Evolutionary conservation across 2,888 invertebrate genomes (phyloP).

Genomic region (Clusia tigrina): DNA sequence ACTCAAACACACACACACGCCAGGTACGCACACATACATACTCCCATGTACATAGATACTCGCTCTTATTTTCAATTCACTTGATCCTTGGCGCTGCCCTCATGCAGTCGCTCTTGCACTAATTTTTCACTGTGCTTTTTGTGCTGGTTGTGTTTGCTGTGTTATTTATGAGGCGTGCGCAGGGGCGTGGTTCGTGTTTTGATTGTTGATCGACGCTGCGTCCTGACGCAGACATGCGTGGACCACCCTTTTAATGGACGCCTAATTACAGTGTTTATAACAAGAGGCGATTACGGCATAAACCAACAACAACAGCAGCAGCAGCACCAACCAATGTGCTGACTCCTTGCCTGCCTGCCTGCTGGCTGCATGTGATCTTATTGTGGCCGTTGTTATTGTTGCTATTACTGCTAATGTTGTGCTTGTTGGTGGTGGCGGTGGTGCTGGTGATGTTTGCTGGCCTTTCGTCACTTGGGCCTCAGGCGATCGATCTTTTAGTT

Average conservation of each 20-base stretch:
- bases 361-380: no score
- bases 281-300: constrained; percentile 60
- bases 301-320: constrained; percentile 11
- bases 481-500: constrained; percentile 37
- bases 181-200: constrained; percentile 60
- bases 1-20: no score
- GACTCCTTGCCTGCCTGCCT: no score
- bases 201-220: constrained; percentile 58
- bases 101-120: background rate
- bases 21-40: no score
- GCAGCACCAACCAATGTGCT: constrained; percentile 26
- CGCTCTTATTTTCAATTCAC: background rate
- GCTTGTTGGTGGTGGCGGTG: background rate
- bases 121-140: background rate
- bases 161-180: constrained; percentile 63
- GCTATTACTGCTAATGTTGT: no score
- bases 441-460: background rate
- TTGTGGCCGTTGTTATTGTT: constrained; percentile 17
- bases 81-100: background rate
- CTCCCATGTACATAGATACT: no score
- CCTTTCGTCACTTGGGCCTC: constrained; percentile 26
- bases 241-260: constrained; percentile 66
- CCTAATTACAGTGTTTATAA: constrained; percentile 65
- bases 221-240: constrained; percentile 58
- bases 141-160: background rate